Conservation (phyloP, 2,888 invertebrate genomes). For the Drosophila quasianomalipes region DNA sequence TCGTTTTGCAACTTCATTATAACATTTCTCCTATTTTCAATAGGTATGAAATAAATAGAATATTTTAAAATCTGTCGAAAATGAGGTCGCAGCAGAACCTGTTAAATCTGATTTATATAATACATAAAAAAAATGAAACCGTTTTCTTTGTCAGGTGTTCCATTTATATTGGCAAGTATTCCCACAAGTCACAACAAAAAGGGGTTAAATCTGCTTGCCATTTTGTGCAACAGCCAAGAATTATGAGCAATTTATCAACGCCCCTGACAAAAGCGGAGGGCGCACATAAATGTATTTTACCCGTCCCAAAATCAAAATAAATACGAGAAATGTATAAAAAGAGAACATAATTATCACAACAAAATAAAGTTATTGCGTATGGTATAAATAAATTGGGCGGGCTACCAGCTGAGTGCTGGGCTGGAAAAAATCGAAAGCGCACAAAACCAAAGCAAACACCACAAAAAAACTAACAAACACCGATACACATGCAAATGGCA, state of each 20-base stretch:
- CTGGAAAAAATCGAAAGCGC: conserved; percentile 5
- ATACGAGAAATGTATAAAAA: conserved; percentile 2
- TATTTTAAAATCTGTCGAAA: not conserved
- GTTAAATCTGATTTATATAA: not conserved
- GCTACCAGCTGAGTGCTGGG: not conserved
- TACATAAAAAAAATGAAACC: not conserved
- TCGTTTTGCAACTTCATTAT: not conserved
- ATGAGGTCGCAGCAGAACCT: not conserved
- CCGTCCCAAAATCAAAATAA: conserved; percentile 15
- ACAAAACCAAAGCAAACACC: conserved; percentile 4
- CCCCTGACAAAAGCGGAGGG: conserved; percentile 21
- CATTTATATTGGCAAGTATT: conserved; percentile 10
- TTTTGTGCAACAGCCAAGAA: conserved; percentile 36
- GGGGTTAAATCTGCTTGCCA: conserved; percentile 4
- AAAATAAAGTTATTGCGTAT: conserved; percentile 24
- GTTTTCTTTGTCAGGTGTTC: not conserved
- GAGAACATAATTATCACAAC: conserved; percentile 4
- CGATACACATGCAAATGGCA: conserved; percentile 1
- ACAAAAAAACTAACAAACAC: not conserved
- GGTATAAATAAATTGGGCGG: conserved; percentile 29
- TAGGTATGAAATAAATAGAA: not conserved
- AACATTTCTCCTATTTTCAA: not conserved
- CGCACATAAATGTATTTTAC: conserved; percentile 57
- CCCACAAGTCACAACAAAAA: conserved; percentile 10
- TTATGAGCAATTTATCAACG: conserved; percentile 30